phyloP scores from a whole-genome alignment of 2,113 vertebrate species.

The Phaethornis superciliosus region DNA sequence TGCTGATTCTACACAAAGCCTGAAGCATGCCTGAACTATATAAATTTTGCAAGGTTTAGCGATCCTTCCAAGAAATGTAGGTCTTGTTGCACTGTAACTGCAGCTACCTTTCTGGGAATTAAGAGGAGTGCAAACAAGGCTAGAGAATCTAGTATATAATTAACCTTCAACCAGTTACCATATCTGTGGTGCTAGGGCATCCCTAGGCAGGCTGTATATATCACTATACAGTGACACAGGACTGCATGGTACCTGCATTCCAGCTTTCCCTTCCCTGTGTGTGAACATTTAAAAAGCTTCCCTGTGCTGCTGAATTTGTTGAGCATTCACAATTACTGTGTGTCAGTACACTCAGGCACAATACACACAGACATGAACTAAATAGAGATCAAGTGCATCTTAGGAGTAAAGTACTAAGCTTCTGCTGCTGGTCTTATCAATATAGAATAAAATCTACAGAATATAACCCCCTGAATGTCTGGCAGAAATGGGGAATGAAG shows the following conservation, averaged over 20 bases:
- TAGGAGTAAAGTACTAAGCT: background rate
- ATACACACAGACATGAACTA: background rate
- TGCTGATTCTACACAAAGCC: background rate
- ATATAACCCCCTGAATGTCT: conserved; percentile 23
- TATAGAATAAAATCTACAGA: conserved; percentile 55
- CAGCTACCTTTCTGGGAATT: background rate
- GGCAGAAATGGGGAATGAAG: conserved; percentile 9
- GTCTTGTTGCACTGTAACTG: background rate
- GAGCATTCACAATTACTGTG: background rate
- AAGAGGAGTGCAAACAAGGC: background rate
- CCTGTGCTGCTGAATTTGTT: background rate
- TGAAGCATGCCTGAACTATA: background rate
- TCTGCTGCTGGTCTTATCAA: background rate
- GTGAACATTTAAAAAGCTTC: background rate
- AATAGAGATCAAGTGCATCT: conserved; percentile 10
- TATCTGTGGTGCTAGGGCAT: background rate
- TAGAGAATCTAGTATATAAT: background rate
- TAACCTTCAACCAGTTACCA: background rate
- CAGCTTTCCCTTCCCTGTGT: background rate
- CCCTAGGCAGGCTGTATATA: background rate
- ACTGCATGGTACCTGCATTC: background rate
- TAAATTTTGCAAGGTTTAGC: background rate
- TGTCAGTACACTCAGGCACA: background rate
- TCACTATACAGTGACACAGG: background rate
- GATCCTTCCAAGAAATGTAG: background rate